phyloP scores from a whole-genome alignment of 2,888 invertebrate genomes.

The Cremastobaeus sp. region DNA sequence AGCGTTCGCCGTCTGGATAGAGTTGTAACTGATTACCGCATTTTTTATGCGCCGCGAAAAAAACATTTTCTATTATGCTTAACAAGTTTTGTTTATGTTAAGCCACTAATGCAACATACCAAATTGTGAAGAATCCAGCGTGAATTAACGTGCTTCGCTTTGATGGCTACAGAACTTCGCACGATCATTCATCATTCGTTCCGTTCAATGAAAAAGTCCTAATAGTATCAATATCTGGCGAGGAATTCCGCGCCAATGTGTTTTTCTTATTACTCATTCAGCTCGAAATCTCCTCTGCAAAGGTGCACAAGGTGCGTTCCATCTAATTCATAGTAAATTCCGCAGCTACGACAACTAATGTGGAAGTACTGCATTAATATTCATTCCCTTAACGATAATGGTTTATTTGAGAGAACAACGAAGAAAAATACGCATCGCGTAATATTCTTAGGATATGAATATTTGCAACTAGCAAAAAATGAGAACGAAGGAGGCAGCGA shows the following conservation, averaged over 20 bases:
- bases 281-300: too few species aligned
- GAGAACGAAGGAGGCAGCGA: too few species aligned
- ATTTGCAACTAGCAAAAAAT: too few species aligned
- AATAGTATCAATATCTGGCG: slow-evolving; percentile 1
- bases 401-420: too few species aligned
- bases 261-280: not conserved
- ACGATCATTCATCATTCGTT: slow-evolving; percentile 21
- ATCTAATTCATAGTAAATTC: too few species aligned
- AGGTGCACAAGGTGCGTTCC: not conserved
- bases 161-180: slow-evolving; percentile 22
- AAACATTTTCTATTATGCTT: slow-evolving; percentile 29
- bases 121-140: slow-evolving; percentile 32
- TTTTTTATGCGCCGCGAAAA: slow-evolving; percentile 1
- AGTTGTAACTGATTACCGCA: slow-evolving; percentile 36
- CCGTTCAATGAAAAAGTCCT: slow-evolving; percentile 23
- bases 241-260: not conserved
- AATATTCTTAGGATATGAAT: too few species aligned
- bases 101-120: slow-evolving; percentile 34
- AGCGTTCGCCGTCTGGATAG: slow-evolving; percentile 24
- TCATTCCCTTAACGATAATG: too few species aligned
- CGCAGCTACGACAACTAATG: too few species aligned
- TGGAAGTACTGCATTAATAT: too few species aligned
- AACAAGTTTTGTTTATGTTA: slow-evolving; percentile 48
- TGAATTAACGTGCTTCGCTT: slow-evolving; percentile 23
- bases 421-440: too few species aligned